These are phyloP conservation scores for Agraylea sexmaculata DNA, from an alignment of 1,140 invertebrate genomes.

Conservation along the genomic window DNA sequence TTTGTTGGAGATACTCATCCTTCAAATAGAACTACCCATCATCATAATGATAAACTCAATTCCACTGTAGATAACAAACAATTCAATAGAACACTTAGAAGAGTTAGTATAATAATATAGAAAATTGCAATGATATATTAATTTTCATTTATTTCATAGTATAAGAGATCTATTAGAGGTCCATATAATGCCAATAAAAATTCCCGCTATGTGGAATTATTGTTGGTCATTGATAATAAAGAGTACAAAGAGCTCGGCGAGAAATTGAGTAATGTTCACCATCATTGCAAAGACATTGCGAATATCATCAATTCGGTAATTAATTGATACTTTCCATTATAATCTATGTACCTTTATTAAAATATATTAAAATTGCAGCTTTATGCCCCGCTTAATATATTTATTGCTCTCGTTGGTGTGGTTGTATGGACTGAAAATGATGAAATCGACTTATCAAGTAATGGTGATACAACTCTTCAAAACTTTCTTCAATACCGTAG, in stretches of 20 bases:
- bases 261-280: constrained; percentile 55
- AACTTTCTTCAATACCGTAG: constrained; percentile 82
- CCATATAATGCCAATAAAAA: constrained; percentile 80
- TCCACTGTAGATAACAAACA: constrained; percentile 25
- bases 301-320: constrained; percentile 93
- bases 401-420: constrained; percentile 88
- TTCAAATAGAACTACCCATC: neutral
- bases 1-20: constrained; percentile 31
- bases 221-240: constrained; percentile 82
- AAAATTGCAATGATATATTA: too few species aligned
- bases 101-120: constrained; percentile 21
- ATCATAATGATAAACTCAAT: constrained; percentile 3
- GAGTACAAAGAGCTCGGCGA: constrained; percentile 66
- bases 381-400: constrained; percentile 87
- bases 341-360: constrained; percentile 4
- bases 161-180: constrained; percentile 51
- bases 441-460: constrained; percentile 64
- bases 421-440: constrained; percentile 85
- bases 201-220: constrained; percentile 85
- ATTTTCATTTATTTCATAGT: constrained; percentile 26
- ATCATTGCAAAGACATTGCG: constrained; percentile 80
- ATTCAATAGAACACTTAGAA: constrained; percentile 40
- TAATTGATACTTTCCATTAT: constrained; percentile 21
- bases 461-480: constrained; percentile 78
- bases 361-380: constrained; percentile 59